Evolutionary conservation across 2,113 vertebrate species (phyloP).

Genomic region (Sisor rabdophorus): DNA sequence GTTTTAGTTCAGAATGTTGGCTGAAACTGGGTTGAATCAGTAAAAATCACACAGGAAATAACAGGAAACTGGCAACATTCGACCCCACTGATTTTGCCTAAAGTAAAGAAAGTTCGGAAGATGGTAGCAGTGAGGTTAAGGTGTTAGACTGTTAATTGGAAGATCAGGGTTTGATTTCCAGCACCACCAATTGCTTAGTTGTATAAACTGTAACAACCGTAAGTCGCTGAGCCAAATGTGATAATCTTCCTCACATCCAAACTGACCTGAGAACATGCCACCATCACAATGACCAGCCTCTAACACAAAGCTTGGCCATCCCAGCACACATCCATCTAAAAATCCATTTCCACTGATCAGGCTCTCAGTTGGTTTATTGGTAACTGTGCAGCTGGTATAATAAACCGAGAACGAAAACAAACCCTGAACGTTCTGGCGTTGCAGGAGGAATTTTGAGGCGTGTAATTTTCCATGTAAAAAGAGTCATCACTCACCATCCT

Average conservation of each 20-base stretch:
- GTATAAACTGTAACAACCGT: too few relatives aligned
- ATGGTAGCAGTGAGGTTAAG: too few relatives aligned
- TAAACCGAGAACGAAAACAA: constrained; percentile 24
- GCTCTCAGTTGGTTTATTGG: constrained; percentile 28
- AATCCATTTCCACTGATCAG: constrained; percentile 12
- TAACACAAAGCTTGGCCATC: constrained; percentile 6
- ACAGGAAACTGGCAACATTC: constrained; percentile 16
- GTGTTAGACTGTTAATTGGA: too few relatives aligned
- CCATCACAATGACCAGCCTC: constrained; percentile 27
- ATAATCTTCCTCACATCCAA: not conserved
- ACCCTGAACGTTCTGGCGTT: constrained; percentile 5
- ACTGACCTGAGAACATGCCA: not conserved
- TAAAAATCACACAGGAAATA: constrained; percentile 23
- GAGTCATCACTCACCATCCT: constrained; percentile 67
- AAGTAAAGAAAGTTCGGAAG: too few relatives aligned
- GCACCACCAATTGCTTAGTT: too few relatives aligned
- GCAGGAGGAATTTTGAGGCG: constrained; percentile 10
- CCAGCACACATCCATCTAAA: not conserved
- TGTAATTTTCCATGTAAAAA: constrained; percentile 24
- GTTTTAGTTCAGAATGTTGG: too few relatives aligned
- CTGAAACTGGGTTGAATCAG: too few relatives aligned
- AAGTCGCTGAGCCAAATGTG: too few relatives aligned
- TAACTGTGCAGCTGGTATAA: constrained; percentile 29
- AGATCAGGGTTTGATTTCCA: too few relatives aligned
- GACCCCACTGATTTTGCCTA: not conserved